phyloP scores from a whole-genome alignment of 2,113 vertebrate species.

The Lamprotornis superbus region DNA sequence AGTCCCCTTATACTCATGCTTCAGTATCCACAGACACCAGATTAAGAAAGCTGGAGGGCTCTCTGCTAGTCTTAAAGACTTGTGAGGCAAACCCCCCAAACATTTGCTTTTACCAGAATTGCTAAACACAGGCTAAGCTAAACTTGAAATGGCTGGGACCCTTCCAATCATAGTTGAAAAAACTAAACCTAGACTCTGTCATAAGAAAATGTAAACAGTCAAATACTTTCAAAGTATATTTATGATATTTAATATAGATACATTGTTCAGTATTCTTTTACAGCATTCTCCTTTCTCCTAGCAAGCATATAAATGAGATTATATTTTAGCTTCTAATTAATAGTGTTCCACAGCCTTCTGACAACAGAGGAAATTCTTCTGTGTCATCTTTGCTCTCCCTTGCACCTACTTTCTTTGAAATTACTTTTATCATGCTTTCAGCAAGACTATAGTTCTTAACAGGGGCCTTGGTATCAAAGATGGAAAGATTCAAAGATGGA shows the following conservation, averaged over 20 bases:
- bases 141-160: not conserved
- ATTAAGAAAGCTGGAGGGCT: not conserved
- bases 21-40: not conserved
- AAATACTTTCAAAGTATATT: not conserved
- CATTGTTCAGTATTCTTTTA: not conserved
- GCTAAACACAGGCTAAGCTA: not conserved
- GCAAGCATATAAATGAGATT: not conserved
- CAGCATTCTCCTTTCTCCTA: not conserved
- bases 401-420: constrained; percentile 1
- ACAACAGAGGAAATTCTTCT: constrained; percentile 6
- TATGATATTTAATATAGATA: not conserved
- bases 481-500: not conserved
- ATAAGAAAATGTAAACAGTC: not conserved
- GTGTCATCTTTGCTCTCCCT: not conserved
- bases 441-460: not conserved
- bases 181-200: not conserved
- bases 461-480: not conserved
- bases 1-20: not conserved
- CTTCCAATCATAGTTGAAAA: not conserved
- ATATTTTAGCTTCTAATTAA: constrained; percentile 42
- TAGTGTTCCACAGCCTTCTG: not conserved
- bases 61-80: not conserved
- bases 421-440: not conserved
- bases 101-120: not conserved
- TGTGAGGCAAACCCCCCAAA: not conserved